Base-by-base conservation (phyloP, 2,888 invertebrate species). In the Lycia hirtaria region DNA sequence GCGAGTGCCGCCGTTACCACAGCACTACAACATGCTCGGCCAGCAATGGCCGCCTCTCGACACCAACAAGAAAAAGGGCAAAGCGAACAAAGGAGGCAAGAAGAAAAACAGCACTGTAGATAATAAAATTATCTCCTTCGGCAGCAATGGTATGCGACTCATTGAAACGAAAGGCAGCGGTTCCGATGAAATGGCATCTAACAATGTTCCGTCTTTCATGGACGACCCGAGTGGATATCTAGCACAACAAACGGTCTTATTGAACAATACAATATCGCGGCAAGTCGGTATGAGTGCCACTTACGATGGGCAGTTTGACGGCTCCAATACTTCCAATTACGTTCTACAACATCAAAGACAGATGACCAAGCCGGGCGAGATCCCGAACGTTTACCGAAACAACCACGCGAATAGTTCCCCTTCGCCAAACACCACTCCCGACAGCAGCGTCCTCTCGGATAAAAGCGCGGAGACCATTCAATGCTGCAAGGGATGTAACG, bases 201-300 rank as follows among this genome's bases (percentile, higher is more conserved):
- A 93, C 63, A 93, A 93, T 62, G 87, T 94, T 64, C 97, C 97
- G 1, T 97, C 97, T 26, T 98, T 97, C 79, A 95, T 98, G 93
- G 98, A 98, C 68, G 97, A 98, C 84, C 97, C 98, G 0, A 96
- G 95, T 73, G 98, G 97, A 2, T 98, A 97, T 85, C 89, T 98
- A 68, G 97, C 97, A 4, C 97, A 98, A 72, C 98, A 98, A 83
- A 97, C 98, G 0, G 96, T 96, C 24, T 84, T 98, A 66, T 85
- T 98, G 47, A 97, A 97, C 76, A 97, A 95, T 76, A 97, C 96
- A 7, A 97, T 96, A 85, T 95, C 95, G 56, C 92, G 95, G 71
- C 95, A 95, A 85, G 90, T 90, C n/a, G 89, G 88, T 41, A 81
- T 84, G 19, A 85, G 80, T 62, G 69, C 86, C 1, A 73, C 80